Base-by-base conservation (phyloP, 2,888 invertebrate genomes). In the Lithophane semibrunnea region DNA sequence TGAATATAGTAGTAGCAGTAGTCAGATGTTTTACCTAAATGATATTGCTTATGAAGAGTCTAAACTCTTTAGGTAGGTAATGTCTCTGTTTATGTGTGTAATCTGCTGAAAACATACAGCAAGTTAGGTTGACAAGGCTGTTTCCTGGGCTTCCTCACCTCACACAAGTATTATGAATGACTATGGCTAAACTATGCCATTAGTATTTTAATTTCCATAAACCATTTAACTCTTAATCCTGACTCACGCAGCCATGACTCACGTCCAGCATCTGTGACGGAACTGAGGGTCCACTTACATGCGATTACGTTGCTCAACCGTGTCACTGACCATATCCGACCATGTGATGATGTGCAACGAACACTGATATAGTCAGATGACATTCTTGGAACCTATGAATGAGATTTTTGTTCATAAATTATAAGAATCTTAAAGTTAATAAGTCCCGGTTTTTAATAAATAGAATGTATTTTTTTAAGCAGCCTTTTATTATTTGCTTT, bases 311-410 rank as follows among this genome's bases (percentile, higher is more conserved):
- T 88, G 74, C 77, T 9, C 56, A 86, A 84, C 74, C 65, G 68
- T 73, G 60, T 74, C 79, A 72, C 21, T 54, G 64, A 52, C 83
- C 83, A 73, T 74, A 67, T 83, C 67, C 61, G 75, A 78, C 13
- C 67, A 56, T 75, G 61, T 73, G 67, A 78, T 74, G 87, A 82
- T 87, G 79, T 78, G 87, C 64, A 79, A 82, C 56, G 7, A 29
- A 13, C 24, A 5, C 29, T 47, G 37, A 75, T 77, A 66, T 49
- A 75, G 63, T 4, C 24, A 56, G 12, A 12, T 60, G 60, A 68
- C 52, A 73, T 79, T 85, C 37, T 74, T 63, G 3, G 21, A 44
- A 0, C 16, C 7, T n/a, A 10, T 56, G n/a, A 73, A 75, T 71
- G 24, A 9, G 5, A 75, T 18, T 58, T 65, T 18, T 5, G 13